phyloP scores from a whole-genome alignment of 2,888 invertebrate species.

The Drosophila maculinotata region DNA sequence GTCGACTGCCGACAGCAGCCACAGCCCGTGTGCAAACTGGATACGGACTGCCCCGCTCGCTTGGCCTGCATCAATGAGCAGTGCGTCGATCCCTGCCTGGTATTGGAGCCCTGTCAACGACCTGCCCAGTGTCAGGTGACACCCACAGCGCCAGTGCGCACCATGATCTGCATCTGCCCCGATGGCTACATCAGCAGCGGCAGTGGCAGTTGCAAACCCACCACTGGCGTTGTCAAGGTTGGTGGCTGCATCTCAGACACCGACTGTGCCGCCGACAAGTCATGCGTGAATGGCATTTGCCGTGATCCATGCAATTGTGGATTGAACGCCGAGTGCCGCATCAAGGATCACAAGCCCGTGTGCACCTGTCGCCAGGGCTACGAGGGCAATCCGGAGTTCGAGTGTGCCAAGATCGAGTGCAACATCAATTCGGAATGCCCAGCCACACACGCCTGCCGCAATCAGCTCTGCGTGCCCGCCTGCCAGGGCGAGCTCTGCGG shows the following conservation, averaged over 20 bases:
- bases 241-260: constrained; percentile 91
- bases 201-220: constrained; percentile 91
- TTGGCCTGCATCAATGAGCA: constrained; percentile 92
- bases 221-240: constrained; percentile 87
- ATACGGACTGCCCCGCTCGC: constrained; percentile 92
- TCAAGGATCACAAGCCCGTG: constrained; percentile 93
- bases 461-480: constrained; percentile 92
- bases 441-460: constrained; percentile 92
- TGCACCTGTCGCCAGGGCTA: constrained; percentile 94
- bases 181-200: constrained; percentile 94
- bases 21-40: constrained; percentile 91
- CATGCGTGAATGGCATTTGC: constrained; percentile 93
- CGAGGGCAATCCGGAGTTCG: constrained; percentile 93
- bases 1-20: constrained; percentile 91
- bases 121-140: constrained; percentile 93
- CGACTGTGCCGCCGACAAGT: constrained; percentile 91
- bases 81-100: constrained; percentile 93
- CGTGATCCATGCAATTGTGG: constrained; percentile 94
- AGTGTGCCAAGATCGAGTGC: constrained; percentile 91
- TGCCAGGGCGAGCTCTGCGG: constrained; percentile 92
- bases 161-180: constrained; percentile 95
- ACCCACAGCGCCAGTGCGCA: constrained; percentile 92
- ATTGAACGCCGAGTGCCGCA: constrained; percentile 92
- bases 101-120: constrained; percentile 91
- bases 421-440: constrained; percentile 91